Base-by-base conservation (phyloP, 2,113 vertebrate species). In the Burhinus oedicnemus region DNA sequence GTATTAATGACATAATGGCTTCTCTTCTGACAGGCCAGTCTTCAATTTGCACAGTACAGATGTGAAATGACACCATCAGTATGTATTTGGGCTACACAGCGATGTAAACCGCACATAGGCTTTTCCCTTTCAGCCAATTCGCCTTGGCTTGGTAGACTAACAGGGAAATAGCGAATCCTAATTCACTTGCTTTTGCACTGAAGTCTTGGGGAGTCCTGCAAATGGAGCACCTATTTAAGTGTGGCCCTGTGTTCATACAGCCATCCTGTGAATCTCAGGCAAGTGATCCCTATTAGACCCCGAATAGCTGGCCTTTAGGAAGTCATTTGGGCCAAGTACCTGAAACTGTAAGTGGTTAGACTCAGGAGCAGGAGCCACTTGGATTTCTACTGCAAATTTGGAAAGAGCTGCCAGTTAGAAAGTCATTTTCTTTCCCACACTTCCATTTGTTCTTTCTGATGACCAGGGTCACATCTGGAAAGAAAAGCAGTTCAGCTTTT, bases 1-100 rank as follows among this genome's bases (percentile, higher is more conserved):
- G 40, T 83, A 85, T 88, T 96, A 85, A 87, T 89, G 81, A 81
- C 69, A 25, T 66, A 70, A 44, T 96, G 74, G 34, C 66, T 85
- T 93, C 65, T 82, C 65, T 85, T 64, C 87, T 88, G 87, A n/a
- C 30, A n/a, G 36, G 45, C 74, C 57, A 32, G 84, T 45, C 78
- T 96, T 94, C 85, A 91, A 26, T 85, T 94, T 93, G 87, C 84
- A 32, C 22, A 8, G 36, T 30, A 3, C 29, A 83, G 87, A 88
- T 66, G 62, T 69, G 83, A 38, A 64, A 77, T 77, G 30, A 68
- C 66, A 74, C 47, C 42, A 30, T 72, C 52, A 52, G 30, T 44
- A 70, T 54, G 57, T 75, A 55, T 79, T 61, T 76, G 87, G 84
- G 81, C 81, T 94, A 58, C 4, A 12, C 23, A 25, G 77, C 3